Evolutionary conservation across 1,140 invertebrate genomes (phyloP).

Genomic region (Heliothis virescens): DNA sequence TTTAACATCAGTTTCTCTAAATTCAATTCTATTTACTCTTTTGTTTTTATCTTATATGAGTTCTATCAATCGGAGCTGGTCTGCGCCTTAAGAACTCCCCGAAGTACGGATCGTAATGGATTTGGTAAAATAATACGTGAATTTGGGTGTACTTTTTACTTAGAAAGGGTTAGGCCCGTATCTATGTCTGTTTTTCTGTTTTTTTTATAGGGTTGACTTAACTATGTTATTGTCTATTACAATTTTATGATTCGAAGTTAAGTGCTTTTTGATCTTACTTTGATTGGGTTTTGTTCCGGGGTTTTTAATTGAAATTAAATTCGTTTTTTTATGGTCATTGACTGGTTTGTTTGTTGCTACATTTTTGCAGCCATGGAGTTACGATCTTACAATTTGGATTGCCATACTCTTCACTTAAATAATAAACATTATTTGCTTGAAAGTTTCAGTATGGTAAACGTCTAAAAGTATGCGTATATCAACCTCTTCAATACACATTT

Average conservation of each 20-base stretch:
- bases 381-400: no score
- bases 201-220: neutral
- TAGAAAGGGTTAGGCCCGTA: slow-evolving; percentile 13
- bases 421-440: no score
- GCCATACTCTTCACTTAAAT: no score
- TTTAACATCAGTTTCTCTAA: neutral
- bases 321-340: no score
- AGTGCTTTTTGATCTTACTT: neutral
- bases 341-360: no score
- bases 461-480: no score
- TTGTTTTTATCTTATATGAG: slow-evolving; percentile 34
- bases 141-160: slow-evolving; percentile 30
- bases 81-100: slow-evolving; percentile 38
- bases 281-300: neutral
- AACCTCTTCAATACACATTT: no score
- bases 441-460: no score
- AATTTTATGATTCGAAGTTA: slow-evolving; percentile 3
- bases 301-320: no score
- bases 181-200: neutral
- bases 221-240: neutral
- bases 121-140: slow-evolving; percentile 47
- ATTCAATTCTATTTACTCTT: neutral
- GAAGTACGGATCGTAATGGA: slow-evolving; percentile 39
- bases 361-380: no score
- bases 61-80: slow-evolving; percentile 39